Evolutionary conservation across 2,113 vertebrate genomes (phyloP).

Genomic region (Phylloscopus whistleri): DNA sequence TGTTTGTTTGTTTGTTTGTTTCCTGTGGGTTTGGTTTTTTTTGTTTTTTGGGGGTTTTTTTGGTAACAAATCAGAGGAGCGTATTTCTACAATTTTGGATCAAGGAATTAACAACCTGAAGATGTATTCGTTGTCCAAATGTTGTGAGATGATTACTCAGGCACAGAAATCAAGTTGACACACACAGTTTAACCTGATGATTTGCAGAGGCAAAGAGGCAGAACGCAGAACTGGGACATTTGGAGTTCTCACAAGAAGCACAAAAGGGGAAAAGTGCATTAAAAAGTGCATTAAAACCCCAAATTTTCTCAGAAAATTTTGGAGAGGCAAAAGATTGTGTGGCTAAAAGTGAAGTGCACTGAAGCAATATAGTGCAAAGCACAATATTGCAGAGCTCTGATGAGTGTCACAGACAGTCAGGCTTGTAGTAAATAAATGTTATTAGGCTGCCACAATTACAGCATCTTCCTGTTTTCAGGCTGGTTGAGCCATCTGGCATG

Average conservation of each 20-base stretch:
- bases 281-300: fast-evolving
- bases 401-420: not conserved
- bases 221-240: not conserved
- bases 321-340: not conserved
- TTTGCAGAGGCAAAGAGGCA: not conserved
- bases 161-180: not conserved
- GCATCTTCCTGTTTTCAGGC: slow-evolving; percentile 45
- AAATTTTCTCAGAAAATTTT: not conserved
- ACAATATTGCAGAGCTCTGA: not conserved
- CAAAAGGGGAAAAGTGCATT: not conserved
- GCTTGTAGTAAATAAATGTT: slow-evolving; percentile 53
- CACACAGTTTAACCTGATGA: not conserved
- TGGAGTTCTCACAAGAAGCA: not conserved
- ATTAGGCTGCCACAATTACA: slow-evolving; percentile 32
- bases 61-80: not conserved
- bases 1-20: too few species aligned
- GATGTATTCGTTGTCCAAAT: not conserved
- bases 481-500: slow-evolving; percentile 21
- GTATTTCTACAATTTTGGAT: not conserved
- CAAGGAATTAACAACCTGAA: not conserved
- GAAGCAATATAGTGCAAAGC: not conserved
- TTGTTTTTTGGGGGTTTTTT: not conserved
- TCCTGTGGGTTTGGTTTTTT: too few species aligned
- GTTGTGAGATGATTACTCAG: not conserved
- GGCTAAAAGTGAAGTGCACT: not conserved